These are phyloP conservation scores for Sarcophaga peregrina DNA, from an alignment of 1,140 invertebrate genomes.

Conservation along the genomic window DNA sequence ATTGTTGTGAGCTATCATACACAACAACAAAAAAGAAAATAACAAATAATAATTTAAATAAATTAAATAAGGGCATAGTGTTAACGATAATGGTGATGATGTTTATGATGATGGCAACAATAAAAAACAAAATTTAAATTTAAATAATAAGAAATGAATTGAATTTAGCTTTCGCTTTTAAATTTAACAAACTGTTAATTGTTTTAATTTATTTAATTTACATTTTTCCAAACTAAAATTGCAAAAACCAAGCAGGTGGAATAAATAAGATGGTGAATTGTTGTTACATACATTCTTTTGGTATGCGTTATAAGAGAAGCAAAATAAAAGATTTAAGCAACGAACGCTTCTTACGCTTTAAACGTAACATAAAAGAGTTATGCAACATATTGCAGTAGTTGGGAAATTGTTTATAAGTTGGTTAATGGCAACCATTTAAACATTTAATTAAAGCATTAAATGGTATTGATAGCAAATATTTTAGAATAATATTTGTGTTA, in stretches of 20 bases:
- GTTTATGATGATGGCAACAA: conserved; percentile 3
- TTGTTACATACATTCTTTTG: not conserved
- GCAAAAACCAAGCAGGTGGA: conserved; percentile 9
- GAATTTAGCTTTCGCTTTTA: conserved; percentile 17
- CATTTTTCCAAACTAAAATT: not conserved
- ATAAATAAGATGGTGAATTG: not conserved
- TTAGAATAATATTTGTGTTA: too few relatives aligned
- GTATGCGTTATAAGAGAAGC: not conserved
- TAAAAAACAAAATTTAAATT: not conserved
- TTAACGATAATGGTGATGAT: not conserved
- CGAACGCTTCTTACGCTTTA: not conserved
- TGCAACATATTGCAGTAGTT: not conserved
- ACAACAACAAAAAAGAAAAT: too few relatives aligned
- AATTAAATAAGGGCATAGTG: conserved; percentile 39
- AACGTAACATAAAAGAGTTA: not conserved
- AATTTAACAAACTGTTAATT: conserved; percentile 3
- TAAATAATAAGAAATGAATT: not conserved
- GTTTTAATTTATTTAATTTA: not conserved
- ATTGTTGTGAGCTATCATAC: not conserved
- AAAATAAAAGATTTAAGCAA: conserved; percentile 35
- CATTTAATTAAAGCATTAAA: too few relatives aligned
- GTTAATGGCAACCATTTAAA: too few relatives aligned
- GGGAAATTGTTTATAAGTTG: not conserved
- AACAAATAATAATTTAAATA: conserved; percentile 35
- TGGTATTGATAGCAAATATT: too few relatives aligned